Base-by-base conservation (phyloP, 2,797 vertebrate genomes). In the Petrocephalus sullivani region DNA sequence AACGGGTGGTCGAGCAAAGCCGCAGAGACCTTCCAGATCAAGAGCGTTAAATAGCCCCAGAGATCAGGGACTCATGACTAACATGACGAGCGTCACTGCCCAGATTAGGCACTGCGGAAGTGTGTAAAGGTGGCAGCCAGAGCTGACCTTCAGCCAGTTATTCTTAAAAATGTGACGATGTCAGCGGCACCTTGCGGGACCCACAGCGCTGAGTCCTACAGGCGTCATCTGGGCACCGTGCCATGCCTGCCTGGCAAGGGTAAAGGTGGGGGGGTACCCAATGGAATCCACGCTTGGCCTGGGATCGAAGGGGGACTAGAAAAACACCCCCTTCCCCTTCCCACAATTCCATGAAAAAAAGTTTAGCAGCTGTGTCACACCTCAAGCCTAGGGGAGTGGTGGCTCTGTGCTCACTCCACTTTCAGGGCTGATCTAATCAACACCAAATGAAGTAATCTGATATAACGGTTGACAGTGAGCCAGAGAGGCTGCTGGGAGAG, bases 351-450 rank as follows among this genome's bases (percentile, higher is more conserved):
- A 4, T 46, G 71, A 33, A 5, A 75, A 75, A 75, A 75, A 33
- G 41, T 75, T 46, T 41, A 28, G 71, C 71, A 75, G 33, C 37
- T 75, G 71, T 75, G 71, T 75, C 33, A 75, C 71, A 83, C 81
- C 51, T 51, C 81, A 51, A 83, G 81, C 46, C 41, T 51, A 46
- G 10, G 81, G 81, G 81, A 53, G n/a, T 83, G 81, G 28, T 41
- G 67, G 78, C n/a, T 3, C 14, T 46, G 67, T 71, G 78, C 64
- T 53, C 64, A 53, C 49, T 86, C 88, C 46, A 64, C 82, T 89
- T 89, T 90, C 33, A 14, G 57, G 53, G 41, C 54, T 88, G 90
- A 89, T 88, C 84, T 89, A 91, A 90, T 78, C 57, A 37, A 56
- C 64, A 56, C 46, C 16, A 57, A 54, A 86, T 86, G 84, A 86